These are phyloP conservation scores for Lutjanus erythropterus DNA, from an alignment of 2,113 vertebrate genomes.

Conservation along the genomic window DNA sequence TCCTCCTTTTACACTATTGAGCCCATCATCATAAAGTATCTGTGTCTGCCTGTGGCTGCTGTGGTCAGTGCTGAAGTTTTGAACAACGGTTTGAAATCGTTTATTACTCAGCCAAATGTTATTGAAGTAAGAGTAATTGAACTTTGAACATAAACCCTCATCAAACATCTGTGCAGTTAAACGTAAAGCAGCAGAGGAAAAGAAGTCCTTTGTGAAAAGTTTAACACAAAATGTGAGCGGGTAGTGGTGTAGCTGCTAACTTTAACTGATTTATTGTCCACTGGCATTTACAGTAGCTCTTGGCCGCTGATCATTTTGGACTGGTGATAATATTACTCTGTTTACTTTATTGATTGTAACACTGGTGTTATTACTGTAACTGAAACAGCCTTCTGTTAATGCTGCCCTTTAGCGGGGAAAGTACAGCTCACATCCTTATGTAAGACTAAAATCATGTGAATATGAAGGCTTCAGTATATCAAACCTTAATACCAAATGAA, in stretches of 20 bases:
- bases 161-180: neutral
- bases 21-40: neutral
- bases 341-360: neutral
- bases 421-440: neutral
- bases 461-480: neutral
- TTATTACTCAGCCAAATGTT: neutral
- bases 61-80: neutral
- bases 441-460: neutral
- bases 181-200: neutral
- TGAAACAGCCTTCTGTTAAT: neutral
- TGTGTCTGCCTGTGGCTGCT: neutral
- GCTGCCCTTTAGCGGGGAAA: conserved; percentile 1
- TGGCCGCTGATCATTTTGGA: neutral
- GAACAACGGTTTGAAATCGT: neutral
- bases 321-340: neutral
- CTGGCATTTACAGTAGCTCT: conserved; percentile 7
- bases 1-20: neutral
- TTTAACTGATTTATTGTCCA: neutral
- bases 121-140: neutral
- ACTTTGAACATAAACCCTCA: neutral
- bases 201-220: conserved; percentile 9
- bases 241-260: neutral
- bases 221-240: neutral
- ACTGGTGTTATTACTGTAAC: conserved; percentile 7
- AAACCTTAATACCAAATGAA: neutral